phyloP scores from a whole-genome alignment of 1,140 invertebrate genomes.

The Trialeurodes vaporariorum region DNA sequence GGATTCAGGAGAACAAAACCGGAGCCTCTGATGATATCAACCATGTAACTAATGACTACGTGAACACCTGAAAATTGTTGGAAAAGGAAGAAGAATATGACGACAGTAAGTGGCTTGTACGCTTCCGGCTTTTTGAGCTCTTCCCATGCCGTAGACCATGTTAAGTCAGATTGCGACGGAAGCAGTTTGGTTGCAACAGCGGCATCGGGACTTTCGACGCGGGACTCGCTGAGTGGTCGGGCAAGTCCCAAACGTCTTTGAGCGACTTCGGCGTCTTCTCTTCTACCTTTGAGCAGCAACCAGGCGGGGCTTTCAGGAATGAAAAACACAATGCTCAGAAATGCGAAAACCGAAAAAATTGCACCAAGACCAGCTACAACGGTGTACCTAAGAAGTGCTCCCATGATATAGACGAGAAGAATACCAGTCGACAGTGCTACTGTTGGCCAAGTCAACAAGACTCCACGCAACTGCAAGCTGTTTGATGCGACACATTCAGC shows the following conservation, averaged over 20 bases:
- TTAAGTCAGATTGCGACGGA: neutral
- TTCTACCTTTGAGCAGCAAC: conserved; percentile 26
- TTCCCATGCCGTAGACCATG: conserved; percentile 17
- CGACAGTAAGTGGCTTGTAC: conserved; percentile 39
- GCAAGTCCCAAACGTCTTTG: conserved; percentile 16
- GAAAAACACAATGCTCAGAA: conserved; percentile 27
- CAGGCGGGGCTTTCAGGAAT: conserved; percentile 47
- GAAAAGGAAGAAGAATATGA: conserved; percentile 39
- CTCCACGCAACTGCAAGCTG: conserved; percentile 30
- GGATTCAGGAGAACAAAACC: conserved; percentile 34
- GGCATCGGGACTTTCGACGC: neutral
- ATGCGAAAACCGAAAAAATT: conserved; percentile 30
- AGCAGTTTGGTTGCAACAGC: neutral
- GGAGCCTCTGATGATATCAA: conserved; percentile 41
- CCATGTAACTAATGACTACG: conserved; percentile 54
- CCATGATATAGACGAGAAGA: conserved; percentile 23
- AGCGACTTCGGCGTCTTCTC: conserved; percentile 24
- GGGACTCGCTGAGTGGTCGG: neutral
- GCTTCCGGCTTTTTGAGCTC: conserved; percentile 24
- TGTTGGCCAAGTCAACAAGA: conserved; percentile 24
- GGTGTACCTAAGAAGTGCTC: conserved; percentile 37
- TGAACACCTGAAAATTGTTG: conserved; percentile 48
- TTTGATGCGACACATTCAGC: conserved; percentile 37
- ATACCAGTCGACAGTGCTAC: conserved; percentile 27
- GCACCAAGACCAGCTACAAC: conserved; percentile 37